phyloP scores from a whole-genome alignment of 2,888 invertebrate genomes.

The Spilarctia lutea region DNA sequence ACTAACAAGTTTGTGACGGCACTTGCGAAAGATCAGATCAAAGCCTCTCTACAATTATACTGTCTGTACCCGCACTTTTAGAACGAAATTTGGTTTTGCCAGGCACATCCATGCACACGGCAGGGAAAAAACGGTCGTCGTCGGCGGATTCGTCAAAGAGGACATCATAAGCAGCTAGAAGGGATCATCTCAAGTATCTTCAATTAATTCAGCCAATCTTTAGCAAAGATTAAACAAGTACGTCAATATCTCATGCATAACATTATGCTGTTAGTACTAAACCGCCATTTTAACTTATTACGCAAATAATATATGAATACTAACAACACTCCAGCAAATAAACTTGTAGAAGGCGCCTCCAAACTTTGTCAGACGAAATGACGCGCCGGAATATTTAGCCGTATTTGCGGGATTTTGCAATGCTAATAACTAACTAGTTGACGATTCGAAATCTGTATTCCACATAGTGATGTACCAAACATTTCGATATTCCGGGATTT shows the following conservation, averaged over 20 bases:
- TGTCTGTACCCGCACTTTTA: no score
- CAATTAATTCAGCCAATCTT: not conserved
- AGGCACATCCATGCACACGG: no score
- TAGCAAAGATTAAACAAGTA: not conserved
- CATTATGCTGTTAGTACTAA: not conserved
- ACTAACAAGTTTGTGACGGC: no score
- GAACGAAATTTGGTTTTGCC: no score
- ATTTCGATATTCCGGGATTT: conserved; percentile 27
- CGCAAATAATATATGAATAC: conserved; percentile 31
- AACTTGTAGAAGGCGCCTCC: conserved; percentile 23
- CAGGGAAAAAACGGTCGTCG: no score
- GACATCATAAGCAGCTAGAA: no score
- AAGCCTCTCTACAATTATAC: no score
- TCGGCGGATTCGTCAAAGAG: no score
- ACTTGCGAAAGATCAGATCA: no score
- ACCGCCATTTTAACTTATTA: conserved; percentile 9
- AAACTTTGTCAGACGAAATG: conserved; percentile 41
- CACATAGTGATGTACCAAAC: conserved; percentile 38
- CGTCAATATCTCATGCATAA: not conserved
- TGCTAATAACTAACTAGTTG: conserved; percentile 52
- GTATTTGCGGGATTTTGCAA: conserved; percentile 53
- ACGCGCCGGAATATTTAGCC: conserved; percentile 46
- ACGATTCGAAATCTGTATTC: conserved; percentile 47
- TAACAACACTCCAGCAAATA: conserved; percentile 30
- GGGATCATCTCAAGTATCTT: not conserved